These are phyloP conservation scores for Nemoura dubitans DNA, from an alignment of 2,888 invertebrate species.

Conservation along the genomic window DNA sequence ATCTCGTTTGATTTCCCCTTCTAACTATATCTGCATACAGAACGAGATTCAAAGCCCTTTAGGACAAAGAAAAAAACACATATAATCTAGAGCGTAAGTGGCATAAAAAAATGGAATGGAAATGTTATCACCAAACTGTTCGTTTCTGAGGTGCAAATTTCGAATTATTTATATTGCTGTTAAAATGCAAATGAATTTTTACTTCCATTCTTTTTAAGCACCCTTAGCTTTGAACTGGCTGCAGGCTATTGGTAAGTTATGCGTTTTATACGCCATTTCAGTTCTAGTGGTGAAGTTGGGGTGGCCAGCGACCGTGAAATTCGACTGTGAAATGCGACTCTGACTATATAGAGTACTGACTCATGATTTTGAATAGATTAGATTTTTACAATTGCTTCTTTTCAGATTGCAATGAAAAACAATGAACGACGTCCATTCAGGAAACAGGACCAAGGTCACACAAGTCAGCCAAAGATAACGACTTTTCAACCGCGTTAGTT, in stretches of 20 bases:
- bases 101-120: conserved; percentile 26
- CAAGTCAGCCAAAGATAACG: too few species aligned
- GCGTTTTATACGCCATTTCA: conserved; percentile 27
- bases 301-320: conserved; percentile 36
- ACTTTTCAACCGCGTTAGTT: too few species aligned
- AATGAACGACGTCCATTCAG: too few species aligned
- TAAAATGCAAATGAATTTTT: conserved; percentile 45
- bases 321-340: conserved; percentile 36
- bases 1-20: conserved; percentile 37
- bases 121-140: conserved; percentile 32
- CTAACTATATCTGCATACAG: conserved; percentile 45
- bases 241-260: conserved; percentile 20
- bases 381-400: not conserved
- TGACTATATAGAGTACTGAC: not conserved
- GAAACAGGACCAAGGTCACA: too few species aligned
- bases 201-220: conserved; percentile 29
- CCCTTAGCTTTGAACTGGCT: conserved; percentile 17
- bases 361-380: not conserved
- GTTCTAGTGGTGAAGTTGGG: conserved; percentile 20
- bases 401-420: not conserved
- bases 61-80: conserved; percentile 41
- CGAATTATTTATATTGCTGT: conserved; percentile 45
- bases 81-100: conserved; percentile 40
- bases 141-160: conserved; percentile 39
- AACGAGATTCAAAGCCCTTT: conserved; percentile 37